Conservation (phyloP, 1,140 invertebrate genomes). For the Bombus haemorrhoidalis region DNA sequence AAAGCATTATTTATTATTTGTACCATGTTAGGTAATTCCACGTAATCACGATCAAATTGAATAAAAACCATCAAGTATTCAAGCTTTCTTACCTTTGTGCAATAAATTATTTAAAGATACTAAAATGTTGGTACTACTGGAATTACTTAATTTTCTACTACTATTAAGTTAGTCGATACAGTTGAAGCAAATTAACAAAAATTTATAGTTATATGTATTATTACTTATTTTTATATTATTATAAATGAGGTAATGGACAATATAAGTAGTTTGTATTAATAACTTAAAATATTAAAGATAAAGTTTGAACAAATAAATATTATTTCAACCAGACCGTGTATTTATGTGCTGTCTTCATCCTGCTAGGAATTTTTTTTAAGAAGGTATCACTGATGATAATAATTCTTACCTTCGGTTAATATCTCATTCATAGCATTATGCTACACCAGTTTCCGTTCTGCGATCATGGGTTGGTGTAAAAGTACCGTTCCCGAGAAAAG, state of each 20-base stretch:
- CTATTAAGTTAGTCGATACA: not conserved
- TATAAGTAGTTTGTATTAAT: not conserved
- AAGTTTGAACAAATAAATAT: not conserved
- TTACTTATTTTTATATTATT: not conserved
- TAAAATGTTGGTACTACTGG: not conserved
- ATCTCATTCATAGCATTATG: slow-evolving; percentile 39
- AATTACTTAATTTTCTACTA: not conserved
- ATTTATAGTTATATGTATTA: not conserved
- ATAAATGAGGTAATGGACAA: not conserved
- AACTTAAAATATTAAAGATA: not conserved
- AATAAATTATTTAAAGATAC: not conserved
- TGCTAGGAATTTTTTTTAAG: slow-evolving; percentile 3
- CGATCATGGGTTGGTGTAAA: slow-evolving; percentile 20
- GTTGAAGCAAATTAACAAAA: not conserved
- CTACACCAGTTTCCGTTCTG: slow-evolving; percentile 35
- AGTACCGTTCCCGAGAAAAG: slow-evolving; percentile 12
- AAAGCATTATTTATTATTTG: not conserved
- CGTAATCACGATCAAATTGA: not conserved
- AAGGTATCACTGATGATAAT: slow-evolving; percentile 22
- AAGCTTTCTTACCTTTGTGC: not conserved
- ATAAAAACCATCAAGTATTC: not conserved
- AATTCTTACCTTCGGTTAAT: slow-evolving; percentile 39
- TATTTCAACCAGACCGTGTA: not conserved
- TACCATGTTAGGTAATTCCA: not conserved
- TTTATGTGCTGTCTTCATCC: not conserved